A percentile compares a stretch with the other conserved stretches of the same genome.
phyloP scores from a whole-genome alignment of 2,113 vertebrate genomes.

The Azemiops feae region DNA sequence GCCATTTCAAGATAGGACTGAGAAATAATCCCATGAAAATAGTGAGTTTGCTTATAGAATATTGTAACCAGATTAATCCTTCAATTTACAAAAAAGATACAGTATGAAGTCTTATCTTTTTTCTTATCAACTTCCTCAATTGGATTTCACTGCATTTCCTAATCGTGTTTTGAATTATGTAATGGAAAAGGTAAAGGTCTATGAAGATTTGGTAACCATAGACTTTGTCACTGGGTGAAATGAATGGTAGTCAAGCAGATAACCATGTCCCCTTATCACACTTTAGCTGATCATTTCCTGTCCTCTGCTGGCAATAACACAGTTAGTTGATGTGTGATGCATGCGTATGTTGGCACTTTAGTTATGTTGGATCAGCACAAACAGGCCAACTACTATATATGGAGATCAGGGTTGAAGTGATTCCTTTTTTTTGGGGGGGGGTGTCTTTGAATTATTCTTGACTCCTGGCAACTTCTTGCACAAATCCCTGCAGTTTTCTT shows the following conservation, averaged over 20 bases:
- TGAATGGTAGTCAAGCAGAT: conserved; percentile 53
- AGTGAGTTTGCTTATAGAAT: background rate
- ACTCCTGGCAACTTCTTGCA: background rate
- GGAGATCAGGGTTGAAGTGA: background rate
- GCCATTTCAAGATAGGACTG: background rate
- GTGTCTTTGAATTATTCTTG: background rate
- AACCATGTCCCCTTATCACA: conserved; percentile 47
- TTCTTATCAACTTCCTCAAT: background rate
- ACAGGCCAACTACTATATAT: background rate
- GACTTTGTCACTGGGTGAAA: conserved; percentile 42
- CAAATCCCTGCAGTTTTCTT: background rate
- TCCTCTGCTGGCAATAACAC: background rate
- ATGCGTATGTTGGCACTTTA: background rate
- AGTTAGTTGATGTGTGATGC: background rate
- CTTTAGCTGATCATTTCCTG: conserved; percentile 44
- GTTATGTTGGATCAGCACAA: background rate
- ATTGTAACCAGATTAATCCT: background rate
- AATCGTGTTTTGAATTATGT: conserved; percentile 12
- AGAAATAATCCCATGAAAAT: background rate
- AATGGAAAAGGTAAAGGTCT: conserved; percentile 48
- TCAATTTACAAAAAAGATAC: background rate
- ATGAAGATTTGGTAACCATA: conserved; percentile 46
- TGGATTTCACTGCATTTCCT: background rate
- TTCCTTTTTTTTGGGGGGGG: background rate
- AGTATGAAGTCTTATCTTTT: background rate